These are phyloP conservation scores for Palythoa heliodiscus DNA, from an alignment of 92 coral and sea anemone species.

Conservation along the genomic window DNA sequence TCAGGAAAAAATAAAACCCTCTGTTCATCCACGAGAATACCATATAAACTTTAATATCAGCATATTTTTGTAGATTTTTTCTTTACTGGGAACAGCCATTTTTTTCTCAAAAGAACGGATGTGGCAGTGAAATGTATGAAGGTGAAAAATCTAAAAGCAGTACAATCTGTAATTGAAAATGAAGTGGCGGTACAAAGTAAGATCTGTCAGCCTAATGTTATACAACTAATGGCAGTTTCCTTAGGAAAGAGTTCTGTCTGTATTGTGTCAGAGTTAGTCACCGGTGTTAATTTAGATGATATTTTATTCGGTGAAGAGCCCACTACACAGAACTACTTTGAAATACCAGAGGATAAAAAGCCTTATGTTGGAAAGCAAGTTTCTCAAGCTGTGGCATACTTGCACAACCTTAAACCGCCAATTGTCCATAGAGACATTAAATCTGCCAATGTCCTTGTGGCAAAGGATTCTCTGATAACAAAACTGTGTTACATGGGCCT, in stretches of 20 bases:
- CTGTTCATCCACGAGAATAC: no score
- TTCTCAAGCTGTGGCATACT: constrained; percentile 42
- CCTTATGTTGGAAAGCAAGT: constrained; percentile 29
- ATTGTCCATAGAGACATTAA: constrained; percentile 45
- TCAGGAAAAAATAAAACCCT: no score
- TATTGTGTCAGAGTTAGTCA: constrained; percentile 45
- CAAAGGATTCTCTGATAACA: constrained; percentile 37
- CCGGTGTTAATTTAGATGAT: constrained; percentile 35
- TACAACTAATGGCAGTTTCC: constrained; percentile 47
- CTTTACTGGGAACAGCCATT: no score
- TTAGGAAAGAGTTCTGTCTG: constrained; percentile 24
- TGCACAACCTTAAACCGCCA: constrained; percentile 43
- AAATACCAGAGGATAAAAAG: constrained; percentile 36
- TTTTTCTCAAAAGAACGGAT: no score
- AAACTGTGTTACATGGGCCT: constrained; percentile 51
- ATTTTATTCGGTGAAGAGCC: constrained; percentile 30
- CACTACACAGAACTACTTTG: constrained; percentile 10
- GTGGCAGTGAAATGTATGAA: constrained; percentile 42
- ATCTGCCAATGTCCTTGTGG: constrained; percentile 40
- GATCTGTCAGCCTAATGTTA: constrained; percentile 39
- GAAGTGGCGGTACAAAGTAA: constrained; percentile 39
- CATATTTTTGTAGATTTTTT: no score
- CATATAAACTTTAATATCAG: no score
- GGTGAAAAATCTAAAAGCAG: constrained; percentile 30
- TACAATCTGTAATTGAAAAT: constrained; percentile 14